Evolutionary conservation across 1,140 invertebrate species (phyloP), one percentile per base, ranked within the genome.

Genomic region (Drosophila oshimai): DNA sequence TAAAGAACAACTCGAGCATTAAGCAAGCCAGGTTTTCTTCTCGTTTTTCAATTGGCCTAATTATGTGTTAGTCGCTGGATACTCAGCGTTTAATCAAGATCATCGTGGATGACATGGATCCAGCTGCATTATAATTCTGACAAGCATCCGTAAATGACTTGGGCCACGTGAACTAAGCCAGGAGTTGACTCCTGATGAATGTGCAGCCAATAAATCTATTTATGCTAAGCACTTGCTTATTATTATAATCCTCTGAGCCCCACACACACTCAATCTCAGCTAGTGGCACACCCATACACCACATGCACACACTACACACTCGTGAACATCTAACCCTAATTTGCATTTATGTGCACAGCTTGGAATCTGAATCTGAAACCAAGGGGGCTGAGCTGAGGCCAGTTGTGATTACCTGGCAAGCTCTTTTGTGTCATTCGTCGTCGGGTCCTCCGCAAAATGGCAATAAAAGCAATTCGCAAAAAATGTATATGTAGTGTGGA

Each of bases 391-490:
- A 29, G 29, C 37, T 37, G 61, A 31, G 64, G 74, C 34, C 42
- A 64, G 42, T 37, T 64, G 49, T 49, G 69, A 73, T 73, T 73
- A 62, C 69, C 69, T 73, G 70, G 47, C 60, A 62, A 34, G 54
- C 67, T 61, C 77, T 83, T 77, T 86, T 84, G 80, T 73, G 57
- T 75, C 80, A 39, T 65, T 65, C 51, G 51, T 44, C 39, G 41
- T 62, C 72, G 72, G 44, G 36, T 60, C 49, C 67, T 74, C 65
- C 77, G 61, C 57, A 74, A 71, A 58, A 62, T 44, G 44, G 80
- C 81, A 84, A 86, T 84, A 86, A 84, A 84, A 86, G 81, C 65
- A 80, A 75, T 86, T 86, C 71, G 65, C 71, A 86, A 84, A 86
- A 84, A 68, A 54, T 39, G 54, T 34, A 50, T 18, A 15, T 54